Base-by-base conservation (phyloP, 2,888 invertebrate species). In the Sthenelais limicola region DNA sequence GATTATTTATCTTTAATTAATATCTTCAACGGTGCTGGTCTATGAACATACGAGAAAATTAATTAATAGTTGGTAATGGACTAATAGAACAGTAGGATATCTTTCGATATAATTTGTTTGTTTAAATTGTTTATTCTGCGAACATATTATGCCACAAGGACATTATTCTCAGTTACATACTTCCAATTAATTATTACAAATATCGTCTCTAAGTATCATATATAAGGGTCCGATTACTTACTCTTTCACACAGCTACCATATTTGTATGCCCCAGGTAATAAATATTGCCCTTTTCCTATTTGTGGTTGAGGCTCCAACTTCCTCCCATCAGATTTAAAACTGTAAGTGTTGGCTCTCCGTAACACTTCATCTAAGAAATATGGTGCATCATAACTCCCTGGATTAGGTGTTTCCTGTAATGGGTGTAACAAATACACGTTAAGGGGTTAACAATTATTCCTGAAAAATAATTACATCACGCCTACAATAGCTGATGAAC, bases 331-430 rank as follows among this genome's bases (percentile, higher is more conserved):
- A 0, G 83, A 82, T 75, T 83, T 84, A 77, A 85, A 85, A 51
- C 82, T 79, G 77, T 86, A 87, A 4, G 85, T 84, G 73, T 82
- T 82, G 7, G 80, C 83, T 48, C 77, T 76, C 48, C 77, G 79
- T 4, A 73, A 68, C 4, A 85, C 67, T 24, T 85, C 84, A 12
- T 80, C 76, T 24, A 85, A 66, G 74, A 84, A 84, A 15, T 80
- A 76, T 21, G 79, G 78, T 18, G 76, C 52, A 21, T 84, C 83
- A 73, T 87, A 87, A 0, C 81, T 73, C 0, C 85, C 85, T 4
- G 86, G 86, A 26, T 79, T 74, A 18, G 86, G 86, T 2, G 86
- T 85, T 68, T 85, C 85, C 86, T 86, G 75, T 26, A 62, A 43
- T 9, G 52, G 52, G n/a, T 43, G 12, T 43, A 43, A 43, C 12